Evolutionary conservation across 2,888 invertebrate genomes (phyloP).

Genomic region (Eubasilissa splendida): DNA sequence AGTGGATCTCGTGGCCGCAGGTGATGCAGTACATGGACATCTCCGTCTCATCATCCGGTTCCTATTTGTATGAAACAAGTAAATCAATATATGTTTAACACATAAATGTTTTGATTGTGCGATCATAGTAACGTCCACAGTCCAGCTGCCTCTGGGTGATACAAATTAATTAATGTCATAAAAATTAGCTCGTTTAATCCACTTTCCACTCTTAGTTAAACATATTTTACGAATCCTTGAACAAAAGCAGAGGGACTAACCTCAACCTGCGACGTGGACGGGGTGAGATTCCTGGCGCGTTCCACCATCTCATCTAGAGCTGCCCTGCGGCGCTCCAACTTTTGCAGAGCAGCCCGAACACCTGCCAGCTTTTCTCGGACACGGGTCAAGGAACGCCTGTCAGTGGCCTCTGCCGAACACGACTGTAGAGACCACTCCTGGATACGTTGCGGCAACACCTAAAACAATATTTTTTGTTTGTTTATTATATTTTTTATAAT

Average conservation of each 20-base stretch:
- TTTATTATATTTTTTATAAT: too few species aligned
- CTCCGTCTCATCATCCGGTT: slow-evolving; percentile 78
- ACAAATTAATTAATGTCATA: background rate
- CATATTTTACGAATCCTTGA: too few species aligned
- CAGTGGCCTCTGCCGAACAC: slow-evolving; percentile 90
- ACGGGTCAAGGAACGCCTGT: slow-evolving; percentile 77
- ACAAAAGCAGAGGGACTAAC: slow-evolving; percentile 54
- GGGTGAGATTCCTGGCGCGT: slow-evolving; percentile 80
- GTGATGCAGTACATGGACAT: slow-evolving; percentile 96
- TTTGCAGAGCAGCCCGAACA: slow-evolving; percentile 84
- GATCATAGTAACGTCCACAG: background rate
- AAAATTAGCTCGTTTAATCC: too few species aligned
- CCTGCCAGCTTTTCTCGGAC: slow-evolving; percentile 86
- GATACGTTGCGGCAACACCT: slow-evolving; percentile 90
- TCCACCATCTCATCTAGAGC: slow-evolving; percentile 88
- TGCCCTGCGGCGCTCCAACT: slow-evolving; percentile 82
- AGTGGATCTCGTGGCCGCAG: slow-evolving; percentile 96
- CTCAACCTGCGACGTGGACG: slow-evolving; percentile 74
- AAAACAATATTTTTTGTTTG: slow-evolving; percentile 56
- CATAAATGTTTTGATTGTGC: background rate
- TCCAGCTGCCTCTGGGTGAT: background rate
- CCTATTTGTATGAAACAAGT: slow-evolving; percentile 61
- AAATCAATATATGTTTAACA: background rate
- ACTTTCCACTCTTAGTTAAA: too few species aligned
- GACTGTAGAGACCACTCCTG: slow-evolving; percentile 94